Evolutionary conservation across 92 coral and sea anemone species (phyloP).

Genomic region (Porites lobata): DNA sequence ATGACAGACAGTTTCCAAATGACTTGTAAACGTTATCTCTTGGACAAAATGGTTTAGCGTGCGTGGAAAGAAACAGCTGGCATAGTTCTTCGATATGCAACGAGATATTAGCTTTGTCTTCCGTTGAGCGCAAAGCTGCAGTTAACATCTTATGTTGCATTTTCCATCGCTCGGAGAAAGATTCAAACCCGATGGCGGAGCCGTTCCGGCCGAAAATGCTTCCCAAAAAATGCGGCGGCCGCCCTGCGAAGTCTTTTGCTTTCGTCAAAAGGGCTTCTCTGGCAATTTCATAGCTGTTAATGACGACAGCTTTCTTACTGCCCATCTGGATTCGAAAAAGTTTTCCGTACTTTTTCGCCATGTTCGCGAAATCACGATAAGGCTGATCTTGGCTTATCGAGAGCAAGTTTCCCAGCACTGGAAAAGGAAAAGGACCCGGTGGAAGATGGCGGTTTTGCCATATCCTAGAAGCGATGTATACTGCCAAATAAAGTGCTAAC

Average conservation of each 20-base stretch:
- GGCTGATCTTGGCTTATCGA: constrained; percentile 68
- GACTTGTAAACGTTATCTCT: constrained; percentile 67
- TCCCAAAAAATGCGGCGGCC: constrained; percentile 83
- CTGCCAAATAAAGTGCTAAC: background rate
- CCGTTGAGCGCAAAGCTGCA: constrained; percentile 59
- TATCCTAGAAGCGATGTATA: constrained; percentile 29
- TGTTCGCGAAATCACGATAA: constrained; percentile 12
- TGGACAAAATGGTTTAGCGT: constrained; percentile 65
- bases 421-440: constrained; percentile 47
- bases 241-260: constrained; percentile 82
- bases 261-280: constrained; percentile 82
- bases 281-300: constrained; percentile 79
- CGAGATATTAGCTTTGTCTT: constrained; percentile 50
- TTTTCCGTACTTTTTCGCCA: constrained; percentile 78
- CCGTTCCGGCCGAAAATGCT: constrained; percentile 66
- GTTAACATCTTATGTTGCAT: constrained; percentile 71
- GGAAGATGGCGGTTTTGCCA: constrained; percentile 56
- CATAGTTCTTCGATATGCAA: constrained; percentile 72
- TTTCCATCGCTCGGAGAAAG: constrained; percentile 68
- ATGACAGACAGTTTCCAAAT: constrained; percentile 67
- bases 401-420: constrained; percentile 85
- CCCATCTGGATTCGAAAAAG: constrained; percentile 81
- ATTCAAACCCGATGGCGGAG: constrained; percentile 81
- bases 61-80: constrained; percentile 42
- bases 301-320: constrained; percentile 69